Percentiles rank a stretch among this genome's conserved stretches.
Evolutionary conservation across 2,888 invertebrate genomes (phyloP).

Genomic region (Drosophila vallismaia): DNA sequence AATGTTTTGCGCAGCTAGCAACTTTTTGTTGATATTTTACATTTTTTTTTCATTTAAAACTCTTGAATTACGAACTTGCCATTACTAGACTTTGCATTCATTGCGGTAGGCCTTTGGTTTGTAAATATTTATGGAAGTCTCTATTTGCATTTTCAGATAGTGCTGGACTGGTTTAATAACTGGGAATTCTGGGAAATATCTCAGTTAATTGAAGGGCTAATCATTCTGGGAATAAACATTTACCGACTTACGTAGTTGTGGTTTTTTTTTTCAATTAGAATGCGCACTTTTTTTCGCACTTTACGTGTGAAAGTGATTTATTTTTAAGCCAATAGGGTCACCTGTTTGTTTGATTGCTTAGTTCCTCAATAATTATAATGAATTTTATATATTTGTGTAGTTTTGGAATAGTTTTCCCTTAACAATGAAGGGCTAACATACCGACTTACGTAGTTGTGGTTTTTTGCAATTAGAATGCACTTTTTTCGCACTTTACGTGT

Average conservation of each 20-base stretch:
- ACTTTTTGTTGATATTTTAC: conserved; percentile 16
- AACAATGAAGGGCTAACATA: too few relatives aligned
- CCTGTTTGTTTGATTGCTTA: too few relatives aligned
- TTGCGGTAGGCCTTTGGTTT: conserved; percentile 4
- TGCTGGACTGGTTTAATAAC: background rate
- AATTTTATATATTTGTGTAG: too few relatives aligned
- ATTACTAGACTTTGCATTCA: background rate
- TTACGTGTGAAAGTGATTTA: background rate
- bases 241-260: background rate
- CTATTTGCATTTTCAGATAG: background rate
- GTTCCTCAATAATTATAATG: too few relatives aligned
- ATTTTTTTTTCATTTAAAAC: conserved; percentile 2
- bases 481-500: background rate
- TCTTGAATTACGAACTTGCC: conserved; percentile 1
- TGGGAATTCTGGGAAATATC: too few relatives aligned
- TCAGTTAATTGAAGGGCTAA: background rate
- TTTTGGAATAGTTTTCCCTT: too few relatives aligned
- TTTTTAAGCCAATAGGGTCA: background rate
- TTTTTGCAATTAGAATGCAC: background rate
- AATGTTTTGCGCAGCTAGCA: conserved; percentile 4
- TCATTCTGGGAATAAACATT: background rate
- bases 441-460: background rate
- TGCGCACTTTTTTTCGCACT: background rate
- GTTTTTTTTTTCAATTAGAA: background rate
- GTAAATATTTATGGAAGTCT: background rate